Conservation (phyloP, 2,797 vertebrate species). For the Petrocephalus sullivani region DNA sequence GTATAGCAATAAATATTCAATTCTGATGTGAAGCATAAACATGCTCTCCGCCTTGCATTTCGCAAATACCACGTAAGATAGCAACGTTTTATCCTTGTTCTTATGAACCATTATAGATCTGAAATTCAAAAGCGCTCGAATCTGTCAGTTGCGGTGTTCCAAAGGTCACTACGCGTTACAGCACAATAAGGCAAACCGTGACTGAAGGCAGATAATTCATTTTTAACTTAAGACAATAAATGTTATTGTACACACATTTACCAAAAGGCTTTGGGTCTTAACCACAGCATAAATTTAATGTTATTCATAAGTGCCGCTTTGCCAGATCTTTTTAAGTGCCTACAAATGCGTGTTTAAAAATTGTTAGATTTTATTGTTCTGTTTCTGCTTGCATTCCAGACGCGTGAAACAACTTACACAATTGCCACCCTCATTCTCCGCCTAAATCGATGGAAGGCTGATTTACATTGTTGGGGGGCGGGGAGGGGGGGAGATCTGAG, state of each 20-base stretch:
- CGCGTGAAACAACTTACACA: background rate
- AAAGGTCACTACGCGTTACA: background rate
- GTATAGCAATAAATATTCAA: background rate
- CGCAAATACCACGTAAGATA: background rate
- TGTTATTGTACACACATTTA: background rate
- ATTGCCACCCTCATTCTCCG: background rate
- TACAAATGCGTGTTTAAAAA: background rate
- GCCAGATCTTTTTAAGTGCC: background rate
- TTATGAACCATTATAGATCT: background rate
- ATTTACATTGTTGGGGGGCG: slow-evolving; percentile 11
- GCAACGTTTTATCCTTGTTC: background rate
- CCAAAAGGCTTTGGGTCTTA: background rate
- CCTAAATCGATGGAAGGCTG: background rate
- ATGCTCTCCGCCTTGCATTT: background rate
- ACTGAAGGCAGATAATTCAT: background rate
- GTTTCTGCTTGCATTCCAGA: background rate
- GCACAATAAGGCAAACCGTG: background rate
- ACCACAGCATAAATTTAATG: background rate
- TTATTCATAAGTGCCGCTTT: background rate
- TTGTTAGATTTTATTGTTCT: background rate
- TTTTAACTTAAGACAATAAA: background rate
- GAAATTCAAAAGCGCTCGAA: background rate
- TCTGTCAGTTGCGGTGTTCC: background rate
- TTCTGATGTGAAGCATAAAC: background rate
- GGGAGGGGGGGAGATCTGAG: background rate